A percentile compares a stretch with the other conserved stretches of the same genome.
phyloP scores from a whole-genome alignment of 2,888 invertebrate genomes.

The Allophyes oxyacanthae region DNA sequence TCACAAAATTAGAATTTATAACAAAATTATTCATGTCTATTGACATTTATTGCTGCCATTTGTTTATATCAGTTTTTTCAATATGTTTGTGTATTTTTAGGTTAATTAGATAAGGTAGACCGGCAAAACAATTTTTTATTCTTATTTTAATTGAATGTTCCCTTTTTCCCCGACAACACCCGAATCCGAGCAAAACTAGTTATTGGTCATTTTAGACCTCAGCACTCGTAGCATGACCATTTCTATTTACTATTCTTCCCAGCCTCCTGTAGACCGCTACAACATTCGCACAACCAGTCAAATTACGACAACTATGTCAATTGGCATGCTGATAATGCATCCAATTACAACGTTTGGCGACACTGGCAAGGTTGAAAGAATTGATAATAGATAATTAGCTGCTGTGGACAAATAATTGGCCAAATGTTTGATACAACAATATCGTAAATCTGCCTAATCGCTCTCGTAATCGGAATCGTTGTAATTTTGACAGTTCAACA shows the following conservation, averaged over 20 bases:
- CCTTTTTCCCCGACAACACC: no score
- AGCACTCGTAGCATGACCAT: no score
- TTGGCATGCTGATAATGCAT: constrained; percentile 45
- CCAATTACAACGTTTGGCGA: constrained; percentile 40
- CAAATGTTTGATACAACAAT: constrained; percentile 3
- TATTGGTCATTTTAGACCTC: no score
- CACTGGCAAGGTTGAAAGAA: constrained; percentile 41
- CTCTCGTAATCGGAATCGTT: no score
- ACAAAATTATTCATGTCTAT: constrained; percentile 20
- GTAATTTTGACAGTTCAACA: no score
- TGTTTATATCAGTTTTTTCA: constrained; percentile 4
- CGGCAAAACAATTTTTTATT: no score
- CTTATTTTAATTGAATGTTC: no score
- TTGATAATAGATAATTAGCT: constrained; percentile 48
- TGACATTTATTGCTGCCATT: constrained; percentile 6
- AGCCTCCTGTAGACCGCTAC: no score
- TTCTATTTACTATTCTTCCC: no score
- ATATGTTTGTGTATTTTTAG: constrained; percentile 12
- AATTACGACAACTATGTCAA: constrained; percentile 38
- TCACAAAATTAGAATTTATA: constrained; percentile 24
- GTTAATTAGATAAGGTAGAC: neutral
- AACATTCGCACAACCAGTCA: constrained; percentile 6
- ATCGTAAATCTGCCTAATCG: no score
- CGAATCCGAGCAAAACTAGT: no score
- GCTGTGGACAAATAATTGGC: constrained; percentile 4